phyloP scores from a whole-genome alignment of 2,888 invertebrate genomes.

The Patella pellucida region DNA sequence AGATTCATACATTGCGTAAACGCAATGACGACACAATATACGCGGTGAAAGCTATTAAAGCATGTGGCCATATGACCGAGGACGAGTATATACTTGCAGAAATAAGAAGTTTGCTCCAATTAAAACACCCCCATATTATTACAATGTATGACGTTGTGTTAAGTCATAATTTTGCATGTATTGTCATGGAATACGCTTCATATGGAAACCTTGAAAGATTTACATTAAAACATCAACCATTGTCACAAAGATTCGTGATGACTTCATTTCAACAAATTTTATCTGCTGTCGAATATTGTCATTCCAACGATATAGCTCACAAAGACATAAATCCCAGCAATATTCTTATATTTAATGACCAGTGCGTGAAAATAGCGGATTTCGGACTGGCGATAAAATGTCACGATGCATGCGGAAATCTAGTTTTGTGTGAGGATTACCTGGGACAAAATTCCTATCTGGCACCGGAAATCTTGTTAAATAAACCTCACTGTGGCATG shows the following conservation, averaged over 20 bases:
- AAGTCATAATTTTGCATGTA: conserved; percentile 28
- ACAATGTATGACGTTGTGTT: conserved; percentile 31
- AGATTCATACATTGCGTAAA: conserved; percentile 30
- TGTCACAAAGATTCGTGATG: conserved; percentile 21
- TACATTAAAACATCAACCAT: conserved; percentile 9
- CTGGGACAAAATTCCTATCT: conserved; percentile 39
- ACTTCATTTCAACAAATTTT: conserved; percentile 30
- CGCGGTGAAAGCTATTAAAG: conserved; percentile 36
- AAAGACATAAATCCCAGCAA: conserved; percentile 45
- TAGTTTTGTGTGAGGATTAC: conserved; percentile 30
- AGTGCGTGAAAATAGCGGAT: conserved; percentile 38
- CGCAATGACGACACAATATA: background rate
- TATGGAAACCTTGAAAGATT: conserved; percentile 37
- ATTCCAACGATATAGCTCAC: conserved; percentile 35
- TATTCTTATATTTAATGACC: conserved; percentile 31
- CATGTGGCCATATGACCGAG: conserved; percentile 22
- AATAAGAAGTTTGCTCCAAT: conserved; percentile 30
- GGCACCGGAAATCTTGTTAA: conserved; percentile 38
- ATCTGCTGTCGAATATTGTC: conserved; percentile 35
- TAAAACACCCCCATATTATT: conserved; percentile 33
- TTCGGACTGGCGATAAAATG: conserved; percentile 38
- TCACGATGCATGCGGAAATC: conserved; percentile 21
- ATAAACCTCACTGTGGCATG: conserved; percentile 27
- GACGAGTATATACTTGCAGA: conserved; percentile 34
- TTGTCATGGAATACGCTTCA: conserved; percentile 41